These are phyloP conservation scores for Epirrhoe alternata DNA, from an alignment of 2,888 invertebrate species.

Conservation along the genomic window DNA sequence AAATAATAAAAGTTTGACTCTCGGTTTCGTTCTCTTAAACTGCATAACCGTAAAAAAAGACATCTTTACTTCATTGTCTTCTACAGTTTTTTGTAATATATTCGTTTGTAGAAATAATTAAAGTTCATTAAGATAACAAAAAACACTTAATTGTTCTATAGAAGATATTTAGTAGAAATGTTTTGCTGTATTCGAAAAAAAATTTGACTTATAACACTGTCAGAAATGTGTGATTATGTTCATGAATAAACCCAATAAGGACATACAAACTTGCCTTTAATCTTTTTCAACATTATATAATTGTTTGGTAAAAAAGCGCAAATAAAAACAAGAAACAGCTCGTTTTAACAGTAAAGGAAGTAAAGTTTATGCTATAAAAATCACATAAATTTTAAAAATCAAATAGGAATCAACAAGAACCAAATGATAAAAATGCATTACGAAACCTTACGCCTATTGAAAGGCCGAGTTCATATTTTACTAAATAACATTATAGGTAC, in stretches of 20 bases:
- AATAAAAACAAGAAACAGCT: slow-evolving; percentile 17
- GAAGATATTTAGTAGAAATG: too few relatives aligned
- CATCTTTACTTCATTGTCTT: too few relatives aligned
- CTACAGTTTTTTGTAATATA: too few relatives aligned
- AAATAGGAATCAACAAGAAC: slow-evolving; percentile 18
- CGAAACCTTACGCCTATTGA: neutral
- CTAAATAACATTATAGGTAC: too few relatives aligned
- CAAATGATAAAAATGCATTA: slow-evolving; percentile 13
- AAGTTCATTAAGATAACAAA: too few relatives aligned
- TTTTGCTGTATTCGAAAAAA: too few relatives aligned
- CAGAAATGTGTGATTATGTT: too few relatives aligned
- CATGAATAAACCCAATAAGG: neutral
- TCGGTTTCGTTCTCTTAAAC: slow-evolving; percentile 12
- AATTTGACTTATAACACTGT: too few relatives aligned
- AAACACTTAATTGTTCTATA: too few relatives aligned
- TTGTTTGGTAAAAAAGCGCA: neutral
- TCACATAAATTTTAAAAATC: slow-evolving; percentile 18
- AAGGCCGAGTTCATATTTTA: too few relatives aligned
- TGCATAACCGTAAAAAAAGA: too few relatives aligned
- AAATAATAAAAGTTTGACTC: slow-evolving; percentile 5
- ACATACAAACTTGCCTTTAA: neutral
- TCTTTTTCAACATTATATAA: neutral
- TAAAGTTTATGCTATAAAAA: slow-evolving; percentile 32
- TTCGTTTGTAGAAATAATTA: too few relatives aligned
- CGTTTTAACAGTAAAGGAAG: slow-evolving; percentile 35